Percentiles rank a stretch among this genome's conserved stretches.
These are phyloP conservation scores for Erynnis tages DNA, from an alignment of 2,888 invertebrate species.

Conservation along the genomic window DNA sequence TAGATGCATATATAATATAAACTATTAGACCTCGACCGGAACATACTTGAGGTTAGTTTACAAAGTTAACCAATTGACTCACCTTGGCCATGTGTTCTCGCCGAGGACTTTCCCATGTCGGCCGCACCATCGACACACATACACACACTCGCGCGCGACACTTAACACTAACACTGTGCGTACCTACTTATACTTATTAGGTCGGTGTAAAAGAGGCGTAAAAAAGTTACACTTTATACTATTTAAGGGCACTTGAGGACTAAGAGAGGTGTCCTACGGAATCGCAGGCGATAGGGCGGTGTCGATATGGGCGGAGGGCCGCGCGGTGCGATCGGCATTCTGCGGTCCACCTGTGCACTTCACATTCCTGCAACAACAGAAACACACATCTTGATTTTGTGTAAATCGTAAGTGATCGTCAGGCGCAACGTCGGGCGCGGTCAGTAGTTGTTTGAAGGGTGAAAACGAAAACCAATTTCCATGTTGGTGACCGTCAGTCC, in stretches of 20 bases:
- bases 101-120: constrained; percentile 83
- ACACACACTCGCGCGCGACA: constrained; percentile 68
- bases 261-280: constrained; percentile 71
- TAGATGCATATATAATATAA: constrained; percentile 9
- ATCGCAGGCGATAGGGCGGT: constrained; percentile 70
- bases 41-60: background rate
- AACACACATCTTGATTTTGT: background rate
- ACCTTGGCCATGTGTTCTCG: constrained; percentile 82
- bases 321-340: constrained; percentile 80
- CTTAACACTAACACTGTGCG: constrained; percentile 70
- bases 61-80: constrained; percentile 44
- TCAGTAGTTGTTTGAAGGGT: no score
- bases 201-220: constrained; percentile 79
- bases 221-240: constrained; percentile 77
- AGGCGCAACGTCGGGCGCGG: no score
- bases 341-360: constrained; percentile 63
- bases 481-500: no score
- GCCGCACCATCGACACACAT: constrained; percentile 79
- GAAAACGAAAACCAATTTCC: no score
- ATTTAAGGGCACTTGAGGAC: constrained; percentile 77
- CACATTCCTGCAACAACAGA: constrained; percentile 66
- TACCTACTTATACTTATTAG: constrained; percentile 72
- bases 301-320: constrained; percentile 75
- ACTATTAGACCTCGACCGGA: background rate
- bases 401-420: background rate